Evolutionary conservation across 2,888 invertebrate genomes (phyloP).

Genomic region (Patella ulyssiponensis): DNA sequence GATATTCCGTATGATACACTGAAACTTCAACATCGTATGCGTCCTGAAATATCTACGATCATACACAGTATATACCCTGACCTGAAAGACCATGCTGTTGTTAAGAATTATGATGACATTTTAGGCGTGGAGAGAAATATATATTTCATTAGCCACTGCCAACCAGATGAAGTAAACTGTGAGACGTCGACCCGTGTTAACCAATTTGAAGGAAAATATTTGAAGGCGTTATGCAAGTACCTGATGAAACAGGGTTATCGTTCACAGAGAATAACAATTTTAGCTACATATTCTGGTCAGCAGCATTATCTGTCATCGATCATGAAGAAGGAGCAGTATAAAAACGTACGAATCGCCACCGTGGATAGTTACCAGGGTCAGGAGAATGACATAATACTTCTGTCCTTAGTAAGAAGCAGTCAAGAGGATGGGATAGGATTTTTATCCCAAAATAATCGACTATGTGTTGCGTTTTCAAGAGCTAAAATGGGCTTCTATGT

Average conservation of each 20-base stretch:
- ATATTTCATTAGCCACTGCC: conserved; percentile 62
- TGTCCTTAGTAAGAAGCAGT: conserved; percentile 70
- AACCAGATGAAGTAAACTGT: conserved; percentile 47
- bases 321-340: conserved; percentile 48
- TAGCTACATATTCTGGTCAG: conserved; percentile 68
- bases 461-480: conserved; percentile 69
- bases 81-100: conserved; percentile 60
- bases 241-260: conserved; percentile 64
- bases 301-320: conserved; percentile 44
- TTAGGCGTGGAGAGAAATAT: conserved; percentile 60
- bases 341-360: conserved; percentile 55
- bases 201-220: conserved; percentile 60
- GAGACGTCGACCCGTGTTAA: conserved; percentile 63
- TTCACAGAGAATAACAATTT: conserved; percentile 61
- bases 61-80: conserved; percentile 61
- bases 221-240: conserved; percentile 55
- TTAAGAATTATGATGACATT: conserved; percentile 49
- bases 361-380: conserved; percentile 71
- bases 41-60: conserved; percentile 66
- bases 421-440: conserved; percentile 64
- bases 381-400: conserved; percentile 70
- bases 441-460: conserved; percentile 60
- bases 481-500: conserved; percentile 69
- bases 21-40: conserved; percentile 76
- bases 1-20: conserved; percentile 77